Base-by-base conservation (phyloP, 1,140 invertebrate species). In the Tetramorium parvispinum region DNA sequence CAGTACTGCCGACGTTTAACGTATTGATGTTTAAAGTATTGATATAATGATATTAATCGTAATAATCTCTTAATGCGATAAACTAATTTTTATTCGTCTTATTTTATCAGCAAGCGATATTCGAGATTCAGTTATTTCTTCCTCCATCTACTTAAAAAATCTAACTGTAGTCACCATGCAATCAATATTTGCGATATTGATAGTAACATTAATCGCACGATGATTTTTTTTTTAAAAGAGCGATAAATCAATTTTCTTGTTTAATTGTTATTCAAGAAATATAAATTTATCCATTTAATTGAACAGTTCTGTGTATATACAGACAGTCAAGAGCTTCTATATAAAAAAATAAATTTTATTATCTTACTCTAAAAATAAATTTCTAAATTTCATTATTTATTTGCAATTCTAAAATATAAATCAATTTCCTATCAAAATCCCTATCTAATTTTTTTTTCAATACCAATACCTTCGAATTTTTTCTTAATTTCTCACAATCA, bases 161-260 rank as follows among this genome's bases (percentile, higher is more conserved):
- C 16, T 21, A 79, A n/a, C 32, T 37, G 49, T n/a, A 13, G 43
- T 37, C 18, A 32, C 1, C 32, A 21, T 24, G 32, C 49, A 27
- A 70, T 68, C 32, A 57, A 59, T 13, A 82, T 82, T 73, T 11
- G 18, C 11, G 5, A 55, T 53, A 43, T 13, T 13, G 49, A 78
- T 16, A 55, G 16, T 27, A 68, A 55, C 63, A 18, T 53, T 46
- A 24, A 70, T 55, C 8, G n/a, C 10, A 11, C 13, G n/a, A 49
- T 11, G 1, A 51, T 32, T 10, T 16, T 8, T 61, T 61, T 65
- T 32, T 53, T 16, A 4, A 81, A 51, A 24, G n/a, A 37, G n/a
- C 46, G 65, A 82, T 46, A 55, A 57, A 71, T 0, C 16, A 57
- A 32, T 8, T 3, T 71, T 46, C 43, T 46, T 16, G 1, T 2